A percentile compares a stretch with the other conserved stretches of the same genome.
phyloP scores from a whole-genome alignment of 1,140 invertebrate genomes.

The Lepidurus apus region DNA sequence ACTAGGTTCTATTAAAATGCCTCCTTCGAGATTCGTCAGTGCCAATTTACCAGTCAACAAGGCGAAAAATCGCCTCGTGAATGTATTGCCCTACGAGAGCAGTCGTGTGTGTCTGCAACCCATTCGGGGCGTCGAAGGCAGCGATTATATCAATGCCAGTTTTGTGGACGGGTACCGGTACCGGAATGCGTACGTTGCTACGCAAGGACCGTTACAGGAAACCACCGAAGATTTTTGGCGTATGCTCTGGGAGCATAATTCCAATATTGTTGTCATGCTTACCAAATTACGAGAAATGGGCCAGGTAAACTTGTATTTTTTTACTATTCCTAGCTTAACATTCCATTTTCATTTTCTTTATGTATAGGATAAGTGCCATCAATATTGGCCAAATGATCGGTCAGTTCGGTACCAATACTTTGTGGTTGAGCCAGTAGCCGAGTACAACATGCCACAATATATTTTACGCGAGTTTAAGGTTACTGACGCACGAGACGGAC shows the following conservation, averaged over 20 bases:
- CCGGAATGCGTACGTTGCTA: slow-evolving; percentile 92
- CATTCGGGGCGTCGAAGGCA: slow-evolving; percentile 80
- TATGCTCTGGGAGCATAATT: slow-evolving; percentile 99
- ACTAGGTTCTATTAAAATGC: slow-evolving; percentile 87
- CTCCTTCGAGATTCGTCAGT: slow-evolving; percentile 87
- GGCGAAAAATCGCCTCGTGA: slow-evolving; percentile 94
- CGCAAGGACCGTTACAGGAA: slow-evolving; percentile 91
- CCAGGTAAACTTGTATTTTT: slow-evolving; percentile 6
- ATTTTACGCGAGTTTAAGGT: slow-evolving; percentile 95
- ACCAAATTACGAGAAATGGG: slow-evolving; percentile 64
- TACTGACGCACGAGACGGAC: slow-evolving; percentile 86
- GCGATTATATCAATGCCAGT: slow-evolving; percentile 98
- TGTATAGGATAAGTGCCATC: slow-evolving; percentile 84
- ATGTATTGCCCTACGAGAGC: slow-evolving; percentile 95
- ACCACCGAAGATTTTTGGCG: slow-evolving; percentile 99
- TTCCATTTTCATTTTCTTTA: slow-evolving; percentile 43
- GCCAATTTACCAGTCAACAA: slow-evolving; percentile 96
- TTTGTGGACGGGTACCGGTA: slow-evolving; percentile 93
- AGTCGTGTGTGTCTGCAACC: slow-evolving; percentile 90
- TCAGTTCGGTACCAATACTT: slow-evolving; percentile 94
- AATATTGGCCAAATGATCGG: slow-evolving; percentile 97
- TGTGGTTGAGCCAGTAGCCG: slow-evolving; percentile 97
- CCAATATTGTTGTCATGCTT: slow-evolving; percentile 97
- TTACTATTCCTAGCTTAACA: slow-evolving; percentile 2
- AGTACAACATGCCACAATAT: slow-evolving; percentile 99